Evolutionary conservation across 2,797 vertebrate genomes (phyloP).

Genomic region (Aselliscus stoliczkanus): DNA sequence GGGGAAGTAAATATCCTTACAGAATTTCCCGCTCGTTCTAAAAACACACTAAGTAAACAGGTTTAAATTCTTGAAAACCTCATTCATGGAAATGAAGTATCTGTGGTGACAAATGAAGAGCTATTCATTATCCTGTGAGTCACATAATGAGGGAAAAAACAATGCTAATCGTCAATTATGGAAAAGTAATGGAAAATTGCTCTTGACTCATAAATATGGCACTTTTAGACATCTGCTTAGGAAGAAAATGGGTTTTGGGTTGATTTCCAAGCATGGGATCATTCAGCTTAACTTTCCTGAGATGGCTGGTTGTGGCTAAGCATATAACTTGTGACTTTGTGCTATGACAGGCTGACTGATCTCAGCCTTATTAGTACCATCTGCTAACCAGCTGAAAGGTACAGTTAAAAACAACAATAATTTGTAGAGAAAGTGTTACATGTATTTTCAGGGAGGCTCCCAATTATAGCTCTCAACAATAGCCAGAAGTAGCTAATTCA

Average conservation of each 20-base stretch:
- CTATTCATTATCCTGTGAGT: neutral
- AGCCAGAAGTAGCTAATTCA: neutral
- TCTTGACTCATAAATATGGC: neutral
- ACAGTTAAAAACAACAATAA: neutral
- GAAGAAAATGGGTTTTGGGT: neutral
- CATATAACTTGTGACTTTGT: neutral
- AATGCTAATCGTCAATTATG: neutral
- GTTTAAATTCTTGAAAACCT: neutral
- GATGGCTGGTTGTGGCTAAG: neutral
- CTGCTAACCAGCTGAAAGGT: neutral
- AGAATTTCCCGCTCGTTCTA: neutral
- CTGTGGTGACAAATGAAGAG: neutral
- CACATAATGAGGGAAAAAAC: neutral
- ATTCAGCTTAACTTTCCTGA: neutral
- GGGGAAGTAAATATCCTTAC: neutral
- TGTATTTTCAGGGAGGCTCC: neutral
- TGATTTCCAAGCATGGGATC: neutral
- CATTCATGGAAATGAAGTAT: neutral
- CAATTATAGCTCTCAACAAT: neutral
- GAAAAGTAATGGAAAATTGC: neutral
- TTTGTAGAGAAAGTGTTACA: neutral
- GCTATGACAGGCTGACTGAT: neutral
- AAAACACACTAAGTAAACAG: neutral
- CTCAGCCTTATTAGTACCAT: neutral
- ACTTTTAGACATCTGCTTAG: neutral